Evolutionary conservation across 2,113 vertebrate genomes (phyloP).

Genomic region (Ranitomeya imitator): DNA sequence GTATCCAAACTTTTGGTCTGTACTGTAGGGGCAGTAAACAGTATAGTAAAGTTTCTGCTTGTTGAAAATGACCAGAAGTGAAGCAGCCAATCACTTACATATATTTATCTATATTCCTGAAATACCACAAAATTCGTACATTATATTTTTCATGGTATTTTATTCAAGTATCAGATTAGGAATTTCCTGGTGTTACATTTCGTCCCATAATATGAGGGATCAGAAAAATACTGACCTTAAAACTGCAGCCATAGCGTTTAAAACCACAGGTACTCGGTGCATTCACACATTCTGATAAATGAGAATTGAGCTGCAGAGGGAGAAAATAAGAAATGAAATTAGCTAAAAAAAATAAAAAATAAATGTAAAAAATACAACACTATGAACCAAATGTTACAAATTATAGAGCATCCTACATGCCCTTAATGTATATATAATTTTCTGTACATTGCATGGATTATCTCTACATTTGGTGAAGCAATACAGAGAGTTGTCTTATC

Average conservation of each 20-base stretch:
- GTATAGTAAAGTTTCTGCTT: too few relatives aligned
- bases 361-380: neutral
- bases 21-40: neutral
- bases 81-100: too few relatives aligned
- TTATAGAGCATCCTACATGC: too few relatives aligned
- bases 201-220: neutral
- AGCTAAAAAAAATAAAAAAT: slow-evolving; percentile 63
- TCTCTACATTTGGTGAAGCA: too few relatives aligned
- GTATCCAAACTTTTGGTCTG: too few relatives aligned
- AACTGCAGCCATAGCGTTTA: slow-evolving; percentile 92
- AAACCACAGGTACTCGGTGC: slow-evolving; percentile 94
- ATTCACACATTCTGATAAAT: slow-evolving; percentile 94
- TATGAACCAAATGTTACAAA: neutral
- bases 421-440: too few relatives aligned
- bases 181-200: neutral
- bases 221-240: slow-evolving; percentile 85
- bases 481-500: too few relatives aligned
- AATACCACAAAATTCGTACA: neutral
- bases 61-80: too few relatives aligned
- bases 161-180: neutral
- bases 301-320: slow-evolving; percentile 83
- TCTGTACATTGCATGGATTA: too few relatives aligned
- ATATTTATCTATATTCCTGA: too few relatives aligned
- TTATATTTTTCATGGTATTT: neutral
- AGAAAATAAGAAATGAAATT: slow-evolving; percentile 72